Evolutionary conservation across 1,140 invertebrate species (phyloP).

Genomic region (Drosophila asahinai): DNA sequence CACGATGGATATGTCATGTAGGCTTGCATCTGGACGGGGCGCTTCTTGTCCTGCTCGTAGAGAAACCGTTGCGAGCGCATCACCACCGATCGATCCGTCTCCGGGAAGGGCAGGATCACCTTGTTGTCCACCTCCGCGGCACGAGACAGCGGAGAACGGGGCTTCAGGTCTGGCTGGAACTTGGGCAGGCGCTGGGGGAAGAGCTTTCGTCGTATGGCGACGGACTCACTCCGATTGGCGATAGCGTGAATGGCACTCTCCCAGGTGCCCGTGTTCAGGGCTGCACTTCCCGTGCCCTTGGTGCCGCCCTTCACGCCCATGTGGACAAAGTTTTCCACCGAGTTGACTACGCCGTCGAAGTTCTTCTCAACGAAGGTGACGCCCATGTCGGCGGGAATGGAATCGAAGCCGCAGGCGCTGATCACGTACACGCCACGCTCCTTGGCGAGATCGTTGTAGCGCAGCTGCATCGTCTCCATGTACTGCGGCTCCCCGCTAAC

Average conservation of each 20-base stretch:
- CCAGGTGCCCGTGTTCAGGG: conserved; percentile 92
- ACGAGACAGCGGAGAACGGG: conserved; percentile 87
- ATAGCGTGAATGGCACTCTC: conserved; percentile 92
- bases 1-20: conserved; percentile 87
- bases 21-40: conserved; percentile 89
- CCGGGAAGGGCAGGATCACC: conserved; percentile 91
- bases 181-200: conserved; percentile 88
- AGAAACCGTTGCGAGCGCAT: conserved; percentile 91
- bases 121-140: conserved; percentile 86
- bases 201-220: conserved; percentile 88
- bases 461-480: conserved; percentile 93
- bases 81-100: conserved; percentile 92
- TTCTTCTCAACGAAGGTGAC: conserved; percentile 90
- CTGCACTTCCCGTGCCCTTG: conserved; percentile 56
- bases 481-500: conserved; percentile 96
- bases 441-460: conserved; percentile 91
- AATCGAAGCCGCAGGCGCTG: conserved; percentile 96
- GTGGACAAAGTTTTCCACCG: conserved; percentile 90
- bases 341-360: conserved; percentile 91
- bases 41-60: conserved; percentile 88
- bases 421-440: conserved; percentile 93
- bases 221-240: conserved; percentile 88
- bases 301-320: conserved; percentile 72
- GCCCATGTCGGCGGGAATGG: conserved; percentile 95
- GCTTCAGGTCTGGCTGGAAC: conserved; percentile 87